These are phyloP conservation scores for Kradibia gibbosae DNA, from an alignment of 1,140 invertebrate genomes.

Conservation along the genomic window DNA sequence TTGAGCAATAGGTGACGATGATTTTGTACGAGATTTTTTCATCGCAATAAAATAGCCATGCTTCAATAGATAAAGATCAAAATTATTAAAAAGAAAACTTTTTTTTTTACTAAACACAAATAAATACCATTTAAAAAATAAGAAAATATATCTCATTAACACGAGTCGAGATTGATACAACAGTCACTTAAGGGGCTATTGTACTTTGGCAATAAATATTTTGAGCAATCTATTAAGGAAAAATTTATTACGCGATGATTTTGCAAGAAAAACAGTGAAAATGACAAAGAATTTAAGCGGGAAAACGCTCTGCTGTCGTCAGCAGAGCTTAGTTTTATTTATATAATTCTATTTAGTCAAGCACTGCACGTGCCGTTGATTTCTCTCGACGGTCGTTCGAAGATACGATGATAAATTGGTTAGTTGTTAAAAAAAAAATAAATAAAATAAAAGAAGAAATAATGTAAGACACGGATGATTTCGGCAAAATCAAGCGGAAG, in stretches of 20 bases:
- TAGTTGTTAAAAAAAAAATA: slow-evolving; percentile 18
- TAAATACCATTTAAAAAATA: too few species aligned
- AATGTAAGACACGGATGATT: slow-evolving; percentile 33
- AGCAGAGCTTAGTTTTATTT: slow-evolving; percentile 36
- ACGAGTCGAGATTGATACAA: background rate
- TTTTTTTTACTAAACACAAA: too few species aligned
- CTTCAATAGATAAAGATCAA: too few species aligned
- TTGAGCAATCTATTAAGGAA: background rate
- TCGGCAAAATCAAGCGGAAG: slow-evolving; percentile 46
- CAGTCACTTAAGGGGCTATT: background rate
- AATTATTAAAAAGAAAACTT: too few species aligned
- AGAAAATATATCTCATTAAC: too few species aligned
- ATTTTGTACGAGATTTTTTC: background rate
- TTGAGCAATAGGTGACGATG: background rate
- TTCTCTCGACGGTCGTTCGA: slow-evolving; percentile 5
- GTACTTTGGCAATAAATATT: background rate
- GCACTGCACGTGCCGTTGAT: slow-evolving; percentile 36
- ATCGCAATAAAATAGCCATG: too few species aligned
- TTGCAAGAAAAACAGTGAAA: slow-evolving; percentile 1
- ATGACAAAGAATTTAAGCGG: slow-evolving; percentile 13
- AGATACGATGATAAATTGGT: slow-evolving; percentile 31
- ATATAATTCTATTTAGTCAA: slow-evolving; percentile 30
- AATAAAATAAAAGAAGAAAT: slow-evolving; percentile 2
- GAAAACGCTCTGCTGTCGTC: slow-evolving; percentile 9
- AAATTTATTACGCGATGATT: background rate